Evolutionary conservation across 2,113 vertebrate species (phyloP), one percentile per base, ranked within the genome.

Genomic region (Pseudois nayaur): DNA sequence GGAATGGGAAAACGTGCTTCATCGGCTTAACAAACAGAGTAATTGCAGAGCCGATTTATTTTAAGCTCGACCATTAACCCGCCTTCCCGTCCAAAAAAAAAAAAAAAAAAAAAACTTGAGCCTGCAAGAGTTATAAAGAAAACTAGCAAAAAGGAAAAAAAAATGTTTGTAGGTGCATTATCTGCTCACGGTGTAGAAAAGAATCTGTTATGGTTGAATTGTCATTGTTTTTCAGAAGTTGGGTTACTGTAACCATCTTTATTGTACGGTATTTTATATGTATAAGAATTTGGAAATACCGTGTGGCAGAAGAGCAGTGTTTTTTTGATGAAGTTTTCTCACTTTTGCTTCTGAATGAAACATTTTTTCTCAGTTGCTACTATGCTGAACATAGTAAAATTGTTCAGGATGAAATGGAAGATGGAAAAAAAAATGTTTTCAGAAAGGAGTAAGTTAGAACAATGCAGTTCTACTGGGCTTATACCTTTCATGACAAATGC

Each of bases 331-430:
- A 87, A 88, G 94, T 90, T 96, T 98, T 98, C 95, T 97, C 95
- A 98, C 97, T 95, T 98, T 98, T 96, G 79, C 92, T 98, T 93
- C 95, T 87, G 97, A 17, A 94, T 91, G 86, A 97, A 97, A 98
- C 94, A 98, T 33, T 95, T 97, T 96, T 96, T 93, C 60, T 12
- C 86, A 94, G 93, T 97, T 97, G 94, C 67, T 97, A 97, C 95
- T 97, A 96, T 95, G 74, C 62, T 93, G 86, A 96, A 95, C 94
- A 89, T 97, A 91, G 95, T 97, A 85, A 97, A 96, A 95, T 97
- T 88, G 90, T 89, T 96, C 71, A 93, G 50, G 59, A 92, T 94
- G 91, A 97, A 97, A 96, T 93, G 83, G 57, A 97, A 91, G 55
- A 89, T 82, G 71, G 57, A 67, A 92, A 71, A 71, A 74, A 23